These are phyloP conservation scores for Oreochromis spilurus DNA, from an alignment of 2,113 vertebrate genomes.

Conservation along the genomic window DNA sequence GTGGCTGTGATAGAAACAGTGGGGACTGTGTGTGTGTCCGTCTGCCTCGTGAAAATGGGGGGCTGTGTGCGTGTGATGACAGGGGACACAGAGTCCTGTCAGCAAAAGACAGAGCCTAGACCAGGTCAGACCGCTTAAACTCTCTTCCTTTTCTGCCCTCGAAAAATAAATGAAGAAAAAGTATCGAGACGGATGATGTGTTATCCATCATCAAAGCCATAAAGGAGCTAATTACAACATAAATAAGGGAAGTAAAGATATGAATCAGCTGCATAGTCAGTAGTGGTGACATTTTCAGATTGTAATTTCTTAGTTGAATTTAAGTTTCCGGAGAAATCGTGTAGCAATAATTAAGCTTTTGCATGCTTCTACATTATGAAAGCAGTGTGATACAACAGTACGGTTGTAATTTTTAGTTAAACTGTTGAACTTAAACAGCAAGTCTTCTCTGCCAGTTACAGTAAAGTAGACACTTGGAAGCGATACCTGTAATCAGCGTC, in stretches of 20 bases:
- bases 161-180: conserved; percentile 31
- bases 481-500: not conserved
- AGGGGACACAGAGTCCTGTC: conserved; percentile 42
- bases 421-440: not conserved
- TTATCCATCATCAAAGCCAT: conserved; percentile 42
- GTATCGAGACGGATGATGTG: conserved; percentile 33
- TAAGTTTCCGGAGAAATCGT: not conserved
- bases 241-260: conserved; percentile 20
- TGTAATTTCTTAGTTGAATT: not conserved
- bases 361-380: not conserved
- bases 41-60: not conserved
- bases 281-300: not conserved
- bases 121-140: conserved; percentile 1
- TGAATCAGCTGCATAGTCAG: conserved; percentile 1
- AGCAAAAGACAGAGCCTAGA: conserved; percentile 5
- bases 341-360: not conserved
- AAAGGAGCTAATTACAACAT: conserved; percentile 37
- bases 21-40: conserved; percentile 18
- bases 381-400: not conserved
- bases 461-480: not conserved
- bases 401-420: not conserved
- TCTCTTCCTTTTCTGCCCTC: not conserved
- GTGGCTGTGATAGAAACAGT: conserved; percentile 31
- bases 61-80: conserved; percentile 7
- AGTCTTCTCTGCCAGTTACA: not conserved